phyloP scores from a whole-genome alignment of 1,140 invertebrate species.

The Maniola jurtina region DNA sequence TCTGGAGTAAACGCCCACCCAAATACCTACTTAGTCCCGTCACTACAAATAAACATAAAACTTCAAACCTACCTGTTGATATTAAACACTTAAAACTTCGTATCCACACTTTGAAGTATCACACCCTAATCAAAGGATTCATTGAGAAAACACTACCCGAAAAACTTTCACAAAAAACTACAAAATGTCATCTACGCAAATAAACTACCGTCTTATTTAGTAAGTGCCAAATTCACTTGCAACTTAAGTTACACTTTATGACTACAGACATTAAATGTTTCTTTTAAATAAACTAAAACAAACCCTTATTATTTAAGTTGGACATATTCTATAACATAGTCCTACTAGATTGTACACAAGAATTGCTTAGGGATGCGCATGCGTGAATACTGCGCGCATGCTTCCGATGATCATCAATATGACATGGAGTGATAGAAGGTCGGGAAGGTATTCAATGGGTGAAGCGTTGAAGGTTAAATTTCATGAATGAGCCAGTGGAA shows the following conservation, averaged over 20 bases:
- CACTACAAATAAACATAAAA: constrained; percentile 43
- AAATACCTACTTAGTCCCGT: constrained; percentile 28
- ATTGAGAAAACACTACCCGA: constrained; percentile 3
- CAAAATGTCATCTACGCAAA: neutral
- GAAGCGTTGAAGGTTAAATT: constrained; percentile 33
- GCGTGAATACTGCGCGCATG: constrained; percentile 54
- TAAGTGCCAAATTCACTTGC: neutral
- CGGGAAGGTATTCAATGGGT: constrained; percentile 49
- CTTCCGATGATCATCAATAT: constrained; percentile 58
- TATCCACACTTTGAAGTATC: constrained; percentile 21
- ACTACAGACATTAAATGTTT: neutral
- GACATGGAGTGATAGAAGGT: constrained; percentile 47
- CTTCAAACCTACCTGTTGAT: constrained; percentile 65
- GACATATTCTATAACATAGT: constrained; percentile 50
- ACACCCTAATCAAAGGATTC: constrained; percentile 21
- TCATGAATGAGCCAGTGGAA: constrained; percentile 55
- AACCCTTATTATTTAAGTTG: constrained; percentile 56
- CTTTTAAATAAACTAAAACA: constrained; percentile 20
- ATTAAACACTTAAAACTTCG: constrained; percentile 34
- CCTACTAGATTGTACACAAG: constrained; percentile 23
- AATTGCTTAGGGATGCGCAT: constrained; percentile 42
- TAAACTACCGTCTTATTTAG: neutral
- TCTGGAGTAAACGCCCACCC: constrained; percentile 69
- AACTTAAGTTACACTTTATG: neutral
- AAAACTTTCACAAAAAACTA: neutral